Percentiles rank a stretch among this genome's conserved stretches.
These are phyloP conservation scores for Hemitrygon akajei DNA, from an alignment of 2,797 vertebrate species.

Conservation along the genomic window DNA sequence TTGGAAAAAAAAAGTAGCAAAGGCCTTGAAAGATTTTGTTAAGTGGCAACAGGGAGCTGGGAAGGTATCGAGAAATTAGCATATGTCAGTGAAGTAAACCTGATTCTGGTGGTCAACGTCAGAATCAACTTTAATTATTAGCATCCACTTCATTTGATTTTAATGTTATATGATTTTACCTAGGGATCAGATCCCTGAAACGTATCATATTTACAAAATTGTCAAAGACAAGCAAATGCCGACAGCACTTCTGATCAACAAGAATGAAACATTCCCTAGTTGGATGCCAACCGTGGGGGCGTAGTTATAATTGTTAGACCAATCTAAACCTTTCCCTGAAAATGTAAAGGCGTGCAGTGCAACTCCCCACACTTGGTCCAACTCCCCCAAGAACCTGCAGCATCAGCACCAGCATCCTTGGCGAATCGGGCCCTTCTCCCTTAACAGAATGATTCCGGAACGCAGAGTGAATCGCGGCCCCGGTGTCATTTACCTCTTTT, in stretches of 20 bases:
- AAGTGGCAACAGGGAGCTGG: not conserved
- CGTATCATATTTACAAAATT: not conserved
- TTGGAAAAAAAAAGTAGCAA: not conserved
- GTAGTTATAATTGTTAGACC: not conserved
- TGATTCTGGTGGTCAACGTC: not conserved
- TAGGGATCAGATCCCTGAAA: not conserved
- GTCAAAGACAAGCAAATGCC: not conserved
- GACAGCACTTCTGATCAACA: not conserved
- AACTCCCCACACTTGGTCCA: not conserved
- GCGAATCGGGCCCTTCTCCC: not conserved
- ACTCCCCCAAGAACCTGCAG: not conserved
- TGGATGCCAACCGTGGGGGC: not conserved
- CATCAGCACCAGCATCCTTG: constrained; percentile 26
- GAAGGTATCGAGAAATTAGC: not conserved
- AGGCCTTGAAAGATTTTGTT: not conserved
- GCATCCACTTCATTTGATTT: not conserved
- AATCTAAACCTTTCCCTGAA: not conserved
- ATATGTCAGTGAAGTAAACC: not conserved
- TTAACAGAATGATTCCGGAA: not conserved
- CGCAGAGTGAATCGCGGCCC: not conserved
- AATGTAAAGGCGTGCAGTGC: not conserved
- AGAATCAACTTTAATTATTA: not conserved
- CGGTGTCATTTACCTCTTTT: constrained; percentile 60
- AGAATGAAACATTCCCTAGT: too few species aligned
- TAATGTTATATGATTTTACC: not conserved